Percentiles rank a stretch among this genome's conserved stretches.
These are phyloP conservation scores for Stictonetta naevosa DNA, from an alignment of 2,113 vertebrate species.

Conservation along the genomic window DNA sequence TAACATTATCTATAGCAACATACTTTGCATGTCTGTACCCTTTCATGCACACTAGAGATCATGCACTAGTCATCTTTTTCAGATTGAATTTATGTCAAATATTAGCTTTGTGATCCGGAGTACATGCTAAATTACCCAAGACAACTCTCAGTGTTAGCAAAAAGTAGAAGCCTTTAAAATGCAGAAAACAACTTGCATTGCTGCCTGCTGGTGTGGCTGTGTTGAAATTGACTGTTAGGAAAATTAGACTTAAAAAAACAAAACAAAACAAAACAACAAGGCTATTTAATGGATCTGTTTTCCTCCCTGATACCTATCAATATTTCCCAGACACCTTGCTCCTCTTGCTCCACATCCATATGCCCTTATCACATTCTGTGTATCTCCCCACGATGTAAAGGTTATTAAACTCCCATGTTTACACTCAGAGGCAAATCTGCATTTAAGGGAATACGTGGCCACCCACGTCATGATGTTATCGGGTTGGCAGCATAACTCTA, in stretches of 20 bases:
- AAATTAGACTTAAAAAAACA: background rate
- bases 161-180: background rate
- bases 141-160: background rate
- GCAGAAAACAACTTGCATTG: background rate
- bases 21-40: background rate
- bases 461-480: background rate
- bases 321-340: background rate
- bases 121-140: background rate
- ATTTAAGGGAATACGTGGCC: background rate
- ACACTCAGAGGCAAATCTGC: background rate
- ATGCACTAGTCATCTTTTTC: background rate
- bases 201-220: background rate
- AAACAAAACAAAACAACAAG: too few relatives aligned
- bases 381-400: background rate
- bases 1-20: background rate
- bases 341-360: background rate
- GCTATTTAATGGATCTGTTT: background rate
- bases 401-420: background rate
- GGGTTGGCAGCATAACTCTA: background rate
- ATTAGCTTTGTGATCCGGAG: background rate
- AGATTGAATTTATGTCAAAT: conserved; percentile 17
- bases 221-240: background rate
- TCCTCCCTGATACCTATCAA: background rate
- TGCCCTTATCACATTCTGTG: background rate
- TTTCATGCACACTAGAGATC: background rate